Evolutionary conservation across 2,797 vertebrate genomes (phyloP).

Genomic region (Discoglossus pictus): DNA sequence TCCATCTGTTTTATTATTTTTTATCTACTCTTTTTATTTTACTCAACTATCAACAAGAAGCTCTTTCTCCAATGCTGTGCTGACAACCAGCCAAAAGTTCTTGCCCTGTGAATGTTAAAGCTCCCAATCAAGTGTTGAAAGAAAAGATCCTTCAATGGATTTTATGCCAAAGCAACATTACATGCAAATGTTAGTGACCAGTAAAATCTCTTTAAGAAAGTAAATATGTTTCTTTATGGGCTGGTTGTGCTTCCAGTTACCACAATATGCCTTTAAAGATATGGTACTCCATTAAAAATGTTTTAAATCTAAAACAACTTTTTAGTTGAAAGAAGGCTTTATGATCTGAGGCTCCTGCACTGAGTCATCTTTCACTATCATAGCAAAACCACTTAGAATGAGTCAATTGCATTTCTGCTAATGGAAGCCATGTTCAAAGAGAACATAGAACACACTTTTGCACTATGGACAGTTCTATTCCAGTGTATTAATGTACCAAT

Average conservation of each 20-base stretch:
- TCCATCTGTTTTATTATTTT: no score
- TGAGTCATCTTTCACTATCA: background rate
- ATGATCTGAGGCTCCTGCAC: constrained; percentile 5
- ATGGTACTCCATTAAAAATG: background rate
- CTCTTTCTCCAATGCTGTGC: background rate
- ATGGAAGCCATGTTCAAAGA: constrained; percentile 29
- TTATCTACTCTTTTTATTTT: no score
- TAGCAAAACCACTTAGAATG: constrained; percentile 27
- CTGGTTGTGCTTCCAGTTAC: background rate
- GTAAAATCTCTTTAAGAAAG: constrained; percentile 5
- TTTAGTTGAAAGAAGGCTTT: constrained; percentile 19
- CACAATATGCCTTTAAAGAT: constrained; percentile 10
- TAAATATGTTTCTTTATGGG: constrained; percentile 21
- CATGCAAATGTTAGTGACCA: constrained; percentile 3
- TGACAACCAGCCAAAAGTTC: background rate
- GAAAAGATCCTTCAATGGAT: constrained; percentile 4
- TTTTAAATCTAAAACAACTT: constrained; percentile 24
- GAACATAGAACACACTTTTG: background rate
- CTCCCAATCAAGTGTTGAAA: background rate
- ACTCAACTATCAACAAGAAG: background rate
- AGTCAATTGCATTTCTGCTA: constrained; percentile 31
- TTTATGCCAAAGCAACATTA: background rate
- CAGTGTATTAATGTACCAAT: background rate
- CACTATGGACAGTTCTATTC: constrained; percentile 5
- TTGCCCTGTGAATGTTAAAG: no score